These are phyloP conservation scores for Monoplex corrugatus DNA, from an alignment of 2,888 invertebrate species.

Conservation along the genomic window DNA sequence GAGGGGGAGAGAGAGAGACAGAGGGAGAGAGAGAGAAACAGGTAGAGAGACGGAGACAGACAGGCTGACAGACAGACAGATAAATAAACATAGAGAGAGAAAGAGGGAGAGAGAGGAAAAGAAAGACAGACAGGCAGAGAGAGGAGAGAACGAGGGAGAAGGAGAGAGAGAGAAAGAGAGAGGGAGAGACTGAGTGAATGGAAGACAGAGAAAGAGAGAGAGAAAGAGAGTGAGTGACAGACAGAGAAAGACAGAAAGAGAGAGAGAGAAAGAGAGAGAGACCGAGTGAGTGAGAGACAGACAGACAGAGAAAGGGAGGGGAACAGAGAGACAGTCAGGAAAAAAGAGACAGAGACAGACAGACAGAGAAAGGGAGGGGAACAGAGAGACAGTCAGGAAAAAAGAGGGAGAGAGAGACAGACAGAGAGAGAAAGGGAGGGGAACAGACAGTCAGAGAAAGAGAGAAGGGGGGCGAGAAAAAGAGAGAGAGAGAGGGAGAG, in stretches of 20 bases:
- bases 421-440: too few species aligned
- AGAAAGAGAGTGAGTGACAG: too few species aligned
- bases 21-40: background rate
- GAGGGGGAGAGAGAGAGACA: background rate
- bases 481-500: too few species aligned
- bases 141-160: background rate
- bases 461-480: too few species aligned
- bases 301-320: background rate
- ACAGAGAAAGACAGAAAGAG: background rate
- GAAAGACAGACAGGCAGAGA: background rate
- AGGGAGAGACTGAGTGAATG: background rate
- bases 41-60: background rate
- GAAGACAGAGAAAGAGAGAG: background rate
- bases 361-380: background rate
- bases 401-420: too few species aligned
- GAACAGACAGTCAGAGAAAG: too few species aligned
- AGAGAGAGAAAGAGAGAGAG: background rate
- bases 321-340: background rate
- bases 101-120: background rate
- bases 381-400: background rate
- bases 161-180: background rate
- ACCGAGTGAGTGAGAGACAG: background rate
- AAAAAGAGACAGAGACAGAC: too few species aligned
- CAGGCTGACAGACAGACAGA: background rate
- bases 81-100: background rate